Evolutionary conservation across 2,113 vertebrate species (phyloP).

Genomic region (Oncorhynchus clarkii): DNA sequence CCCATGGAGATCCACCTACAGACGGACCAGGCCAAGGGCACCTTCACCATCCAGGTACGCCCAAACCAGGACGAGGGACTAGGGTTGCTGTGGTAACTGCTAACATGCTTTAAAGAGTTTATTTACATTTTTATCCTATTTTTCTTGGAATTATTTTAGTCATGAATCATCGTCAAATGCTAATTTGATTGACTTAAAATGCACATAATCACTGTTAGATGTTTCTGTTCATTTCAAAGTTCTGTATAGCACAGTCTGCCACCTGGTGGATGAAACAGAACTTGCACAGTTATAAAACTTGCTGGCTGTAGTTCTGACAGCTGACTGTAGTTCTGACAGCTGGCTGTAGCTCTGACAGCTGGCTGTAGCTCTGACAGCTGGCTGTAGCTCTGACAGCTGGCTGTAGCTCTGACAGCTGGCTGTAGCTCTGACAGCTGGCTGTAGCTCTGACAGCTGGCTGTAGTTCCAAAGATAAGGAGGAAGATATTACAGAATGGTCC

Average conservation of each 20-base stretch:
- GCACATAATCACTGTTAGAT: not conserved
- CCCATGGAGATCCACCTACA: constrained; percentile 94
- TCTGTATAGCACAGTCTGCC: constrained; percentile 19
- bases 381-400: too few relatives aligned
- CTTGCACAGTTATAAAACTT: constrained; percentile 2
- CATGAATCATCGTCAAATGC: not conserved
- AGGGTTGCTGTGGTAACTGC: not conserved
- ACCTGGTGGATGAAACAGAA: constrained; percentile 44
- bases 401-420: too few relatives aligned
- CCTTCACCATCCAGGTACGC: constrained; percentile 91
- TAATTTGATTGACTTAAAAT: not conserved
- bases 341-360: too few relatives aligned
- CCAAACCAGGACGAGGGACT: not conserved
- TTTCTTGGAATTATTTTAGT: not conserved
- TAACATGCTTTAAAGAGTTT: not conserved
- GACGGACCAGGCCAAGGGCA: constrained; percentile 81
- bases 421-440: too few relatives aligned
- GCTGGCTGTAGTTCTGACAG: not conserved
- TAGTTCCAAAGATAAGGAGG: not conserved
- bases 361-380: too few relatives aligned
- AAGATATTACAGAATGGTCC: not conserved
- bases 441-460: too few relatives aligned
- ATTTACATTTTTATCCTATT: too few relatives aligned
- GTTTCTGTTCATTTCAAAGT: not conserved
- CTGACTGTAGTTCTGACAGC: not conserved